Base-by-base conservation (phyloP, 2,888 invertebrate species). In the Rhyacophila evoluta region DNA sequence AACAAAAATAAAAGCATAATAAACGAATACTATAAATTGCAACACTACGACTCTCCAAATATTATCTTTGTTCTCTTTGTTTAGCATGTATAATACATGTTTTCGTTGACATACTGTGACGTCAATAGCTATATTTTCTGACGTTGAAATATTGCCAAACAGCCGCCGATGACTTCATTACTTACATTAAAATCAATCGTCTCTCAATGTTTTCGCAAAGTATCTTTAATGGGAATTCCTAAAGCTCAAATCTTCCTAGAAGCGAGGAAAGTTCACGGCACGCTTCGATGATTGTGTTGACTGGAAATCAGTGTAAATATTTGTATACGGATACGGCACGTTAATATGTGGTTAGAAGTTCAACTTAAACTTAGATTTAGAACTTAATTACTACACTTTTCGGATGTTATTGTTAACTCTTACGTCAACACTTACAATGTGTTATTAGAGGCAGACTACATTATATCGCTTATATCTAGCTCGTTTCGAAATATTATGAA, bases 341-440 rank as follows among this genome's bases (percentile, higher is more conserved):
- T 55, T 19, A 19, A 55, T 55, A 19, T 55, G 55, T 10, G 25
- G 25, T 10, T 15, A 55, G 55, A 55, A 55, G 19, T 10, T 15
- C 55, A 55, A 55, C 55, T 55, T 19, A 55, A 55, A 55, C 55
- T 55, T 55, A 55, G 15, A 55, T 55, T 55, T 55, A 19, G 55
- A 55, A 55, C 55, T 55, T 55, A 55, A 55, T 55, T 2, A 55
- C 19, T 55, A 15, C 19, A 55, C 55, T 25, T 8, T 55, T 10
- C 25, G 55, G 25, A 55, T 55, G 55, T 55, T 55, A 19, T 19
- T 25, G 15, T 55, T 55, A 55, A 55, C 55, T 55, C 19, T 55
- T 55, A 8, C 19, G 19, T 19, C 25, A 55, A 55, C 55, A 55
- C 55, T 55, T 19, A 55, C 55, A 55, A 19, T 19, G 4, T 55